Base-by-base conservation (phyloP, 1,140 invertebrate species). In the Solenopsis fugax region DNA sequence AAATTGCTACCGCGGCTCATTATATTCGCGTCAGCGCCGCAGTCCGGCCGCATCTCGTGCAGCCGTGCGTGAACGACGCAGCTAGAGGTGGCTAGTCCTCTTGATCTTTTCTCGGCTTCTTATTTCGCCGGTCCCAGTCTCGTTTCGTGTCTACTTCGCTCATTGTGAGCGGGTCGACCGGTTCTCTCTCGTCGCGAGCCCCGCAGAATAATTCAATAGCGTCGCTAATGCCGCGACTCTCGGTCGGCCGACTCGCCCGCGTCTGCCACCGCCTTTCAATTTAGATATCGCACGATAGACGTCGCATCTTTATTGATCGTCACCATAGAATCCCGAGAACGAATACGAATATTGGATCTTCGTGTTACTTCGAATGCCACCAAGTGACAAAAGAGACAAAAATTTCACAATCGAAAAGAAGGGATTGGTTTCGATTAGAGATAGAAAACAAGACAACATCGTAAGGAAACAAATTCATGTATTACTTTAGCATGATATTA, bases 1-100 rank as follows among this genome's bases (percentile, higher is more conserved):
- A 91, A 91, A 91, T 91, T 91, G 90, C 90, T 87, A 89, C 78
- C 82, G 90, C 60, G 80, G 85, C 90, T 91, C 90, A 91, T 91
- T 91, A 91, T 91, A 89, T 89, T 87, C 90, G 81, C 90, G 90
- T 91, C 90, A 91, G 90, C 85, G 76, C 62, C 67, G 56, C 52
- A 72, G 60, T 29, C 56, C 37, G 54, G 34, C 45, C 64, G 72
- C 82, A 60, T 87, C 80, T 60, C 65, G 71, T 73, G 72, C 87
- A 87, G 71, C 54, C 89, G 84, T 84, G 87, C 90, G 88, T 78
- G 89, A 90, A 88, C 73, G 85, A 77, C 78, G 52, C 72, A 54
- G 69, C 80, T 82, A 72, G 64, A 88, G 77, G 29, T 85, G 58
- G 73, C 86, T 90, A 88, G 69, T 45, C 71, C 50, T 52, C 62